phyloP scores from a whole-genome alignment of 2,888 invertebrate genomes.

The Nymphalis polychloros region DNA sequence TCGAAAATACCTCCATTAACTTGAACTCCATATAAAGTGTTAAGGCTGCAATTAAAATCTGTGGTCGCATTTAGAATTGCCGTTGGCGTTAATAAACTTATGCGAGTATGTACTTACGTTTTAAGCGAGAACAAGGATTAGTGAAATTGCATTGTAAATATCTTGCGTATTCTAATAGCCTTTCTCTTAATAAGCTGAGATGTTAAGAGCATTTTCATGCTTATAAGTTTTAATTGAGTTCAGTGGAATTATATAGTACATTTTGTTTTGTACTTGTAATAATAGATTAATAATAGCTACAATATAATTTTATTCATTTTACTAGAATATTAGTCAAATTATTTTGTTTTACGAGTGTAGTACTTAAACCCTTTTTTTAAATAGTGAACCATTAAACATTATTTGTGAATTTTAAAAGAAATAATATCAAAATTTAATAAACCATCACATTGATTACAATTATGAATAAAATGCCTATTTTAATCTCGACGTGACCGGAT shows the following conservation, averaged over 20 bases:
- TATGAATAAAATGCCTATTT: too few species aligned
- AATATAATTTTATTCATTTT: too few species aligned
- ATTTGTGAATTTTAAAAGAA: too few species aligned
- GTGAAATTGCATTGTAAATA: slow-evolving; percentile 13
- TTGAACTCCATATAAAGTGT: background rate
- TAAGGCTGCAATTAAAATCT: slow-evolving; percentile 30
- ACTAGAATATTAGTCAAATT: too few species aligned
- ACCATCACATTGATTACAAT: too few species aligned
- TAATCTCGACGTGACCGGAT: too few species aligned
- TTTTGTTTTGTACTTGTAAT: background rate
- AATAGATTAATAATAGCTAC: too few species aligned
- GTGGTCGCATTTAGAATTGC: slow-evolving; percentile 26
- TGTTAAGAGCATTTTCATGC: slow-evolving; percentile 8
- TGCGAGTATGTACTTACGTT: slow-evolving; percentile 13
- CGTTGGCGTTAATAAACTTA: slow-evolving; percentile 12
- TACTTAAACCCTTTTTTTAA: too few species aligned
- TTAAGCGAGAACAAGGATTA: slow-evolving; percentile 18
- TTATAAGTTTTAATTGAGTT: slow-evolving; percentile 8
- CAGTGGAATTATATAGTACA: background rate
- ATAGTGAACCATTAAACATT: too few species aligned
- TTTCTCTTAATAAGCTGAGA: slow-evolving; percentile 5
- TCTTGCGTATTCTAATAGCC: slow-evolving; percentile 8
- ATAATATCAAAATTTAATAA: too few species aligned
- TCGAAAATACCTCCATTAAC: background rate
- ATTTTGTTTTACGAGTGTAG: too few species aligned